A percentile compares a stretch with the other conserved stretches of the same genome.
Conservation (phyloP, 2,113 vertebrate genomes). For the Charadrius vociferus region DNA sequence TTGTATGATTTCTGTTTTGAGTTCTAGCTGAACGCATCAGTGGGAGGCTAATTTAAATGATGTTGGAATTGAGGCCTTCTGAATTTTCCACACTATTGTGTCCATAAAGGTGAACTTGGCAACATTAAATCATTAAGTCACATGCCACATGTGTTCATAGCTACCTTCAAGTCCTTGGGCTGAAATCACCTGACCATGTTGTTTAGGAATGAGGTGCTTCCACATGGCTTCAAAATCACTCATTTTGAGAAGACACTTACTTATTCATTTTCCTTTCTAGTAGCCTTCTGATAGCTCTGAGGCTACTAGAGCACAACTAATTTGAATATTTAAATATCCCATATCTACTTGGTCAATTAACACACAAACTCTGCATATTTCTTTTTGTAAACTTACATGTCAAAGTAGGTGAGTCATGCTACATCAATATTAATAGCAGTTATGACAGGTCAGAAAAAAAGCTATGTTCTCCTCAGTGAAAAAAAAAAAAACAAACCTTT, state of each 20-base stretch:
- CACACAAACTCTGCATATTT: not conserved
- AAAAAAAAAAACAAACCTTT: not conserved
- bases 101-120: not conserved
- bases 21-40: not conserved
- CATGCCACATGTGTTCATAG: not conserved
- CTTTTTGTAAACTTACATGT: not conserved
- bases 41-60: not conserved
- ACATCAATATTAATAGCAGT: not conserved
- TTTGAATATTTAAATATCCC: not conserved
- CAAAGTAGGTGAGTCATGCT: not conserved
- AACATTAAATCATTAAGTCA: not conserved
- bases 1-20: constrained; percentile 14
- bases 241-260: not conserved
- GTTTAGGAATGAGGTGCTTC: not conserved
- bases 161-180: not conserved
- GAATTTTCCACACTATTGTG: not conserved
- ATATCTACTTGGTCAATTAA: not conserved
- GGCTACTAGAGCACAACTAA: not conserved
- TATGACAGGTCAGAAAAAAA: not conserved
- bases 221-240: not conserved
- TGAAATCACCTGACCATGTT: not conserved
- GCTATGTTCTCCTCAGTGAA: not conserved
- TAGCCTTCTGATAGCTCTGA: not conserved
- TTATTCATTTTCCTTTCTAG: not conserved
- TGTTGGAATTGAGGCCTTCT: not conserved